Evolutionary conservation across 1,140 invertebrate species (phyloP).

Genomic region (Drosophila chauvacae): DNA sequence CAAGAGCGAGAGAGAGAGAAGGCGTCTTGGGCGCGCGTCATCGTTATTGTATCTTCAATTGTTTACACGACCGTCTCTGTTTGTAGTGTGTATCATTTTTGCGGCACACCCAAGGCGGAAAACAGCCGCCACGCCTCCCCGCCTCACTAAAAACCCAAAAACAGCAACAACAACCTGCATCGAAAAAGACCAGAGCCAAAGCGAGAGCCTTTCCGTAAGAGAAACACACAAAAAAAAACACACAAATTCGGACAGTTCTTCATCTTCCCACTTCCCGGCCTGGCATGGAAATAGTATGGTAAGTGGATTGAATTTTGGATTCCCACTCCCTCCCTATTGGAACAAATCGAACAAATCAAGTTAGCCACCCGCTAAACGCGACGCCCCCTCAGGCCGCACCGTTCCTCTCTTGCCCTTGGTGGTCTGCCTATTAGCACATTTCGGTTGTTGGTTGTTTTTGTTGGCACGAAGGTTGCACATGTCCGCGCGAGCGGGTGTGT

Average conservation of each 20-base stretch:
- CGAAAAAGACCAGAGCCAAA: neutral
- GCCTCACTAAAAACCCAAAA: neutral
- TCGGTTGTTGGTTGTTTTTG: slow-evolving; percentile 44
- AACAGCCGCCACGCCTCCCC: slow-evolving; percentile 3
- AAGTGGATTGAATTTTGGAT: slow-evolving; percentile 27
- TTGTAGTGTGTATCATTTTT: slow-evolving; percentile 28
- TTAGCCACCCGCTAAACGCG: slow-evolving; percentile 34
- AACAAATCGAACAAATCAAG: slow-evolving; percentile 31
- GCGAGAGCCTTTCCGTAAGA: neutral
- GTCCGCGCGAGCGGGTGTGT: neutral
- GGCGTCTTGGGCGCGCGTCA: slow-evolving; percentile 38
- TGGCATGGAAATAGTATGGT: slow-evolving; percentile 45
- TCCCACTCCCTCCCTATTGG: slow-evolving; percentile 4
- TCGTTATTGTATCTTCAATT: slow-evolving; percentile 41
- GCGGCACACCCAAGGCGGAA: slow-evolving; percentile 41
- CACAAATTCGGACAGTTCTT: slow-evolving; percentile 10
- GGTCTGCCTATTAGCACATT: slow-evolving; percentile 36
- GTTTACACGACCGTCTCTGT: slow-evolving; percentile 34
- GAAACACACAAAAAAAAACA: neutral
- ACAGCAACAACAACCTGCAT: slow-evolving; percentile 10
- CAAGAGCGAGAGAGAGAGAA: slow-evolving; percentile 6
- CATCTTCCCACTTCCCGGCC: slow-evolving; percentile 28
- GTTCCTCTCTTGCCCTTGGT: slow-evolving; percentile 19
- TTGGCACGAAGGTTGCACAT: slow-evolving; percentile 29
- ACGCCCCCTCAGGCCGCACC: neutral